These are phyloP conservation scores for Mycogona germanica DNA, from an alignment of 2,888 invertebrate genomes.

Conservation along the genomic window DNA sequence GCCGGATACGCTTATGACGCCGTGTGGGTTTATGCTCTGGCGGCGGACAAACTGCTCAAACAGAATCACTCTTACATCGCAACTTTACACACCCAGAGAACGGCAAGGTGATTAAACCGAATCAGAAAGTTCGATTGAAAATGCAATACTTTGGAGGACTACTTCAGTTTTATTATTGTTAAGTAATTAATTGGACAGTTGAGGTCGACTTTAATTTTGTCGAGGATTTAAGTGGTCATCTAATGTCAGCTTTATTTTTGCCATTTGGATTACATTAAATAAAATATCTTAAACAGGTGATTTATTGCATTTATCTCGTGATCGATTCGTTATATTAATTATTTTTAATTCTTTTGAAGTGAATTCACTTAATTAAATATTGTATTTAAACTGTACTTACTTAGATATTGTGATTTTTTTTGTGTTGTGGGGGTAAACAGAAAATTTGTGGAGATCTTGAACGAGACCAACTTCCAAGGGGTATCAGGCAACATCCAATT, in stretches of 20 bases:
- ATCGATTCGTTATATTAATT: no score
- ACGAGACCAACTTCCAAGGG: slow-evolving; percentile 54
- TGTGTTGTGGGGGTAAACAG: slow-evolving; percentile 37
- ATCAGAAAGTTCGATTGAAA: slow-evolving; percentile 8
- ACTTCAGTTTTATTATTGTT: slow-evolving; percentile 1
- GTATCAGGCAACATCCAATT: slow-evolving; percentile 61
- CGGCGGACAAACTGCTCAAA: slow-evolving; percentile 49
- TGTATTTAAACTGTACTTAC: background rate
- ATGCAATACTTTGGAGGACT: background rate
- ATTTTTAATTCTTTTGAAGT: no score
- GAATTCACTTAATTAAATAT: no score
- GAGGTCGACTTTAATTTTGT: background rate
- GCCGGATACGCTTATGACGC: slow-evolving; percentile 69
- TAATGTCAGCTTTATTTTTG: background rate
- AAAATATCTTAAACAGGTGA: background rate
- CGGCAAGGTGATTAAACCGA: slow-evolving; percentile 21
- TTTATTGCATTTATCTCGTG: slow-evolving; percentile 2
- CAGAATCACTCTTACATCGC: slow-evolving; percentile 41
- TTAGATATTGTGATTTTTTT: no score
- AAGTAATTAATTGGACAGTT: background rate
- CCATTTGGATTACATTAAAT: no score
- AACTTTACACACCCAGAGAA: slow-evolving; percentile 26
- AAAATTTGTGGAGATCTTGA: slow-evolving; percentile 47
- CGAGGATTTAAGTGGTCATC: background rate
- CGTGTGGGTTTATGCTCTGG: slow-evolving; percentile 64